phyloP scores from a whole-genome alignment of 2,888 invertebrate species.

The Anodontia alba region DNA sequence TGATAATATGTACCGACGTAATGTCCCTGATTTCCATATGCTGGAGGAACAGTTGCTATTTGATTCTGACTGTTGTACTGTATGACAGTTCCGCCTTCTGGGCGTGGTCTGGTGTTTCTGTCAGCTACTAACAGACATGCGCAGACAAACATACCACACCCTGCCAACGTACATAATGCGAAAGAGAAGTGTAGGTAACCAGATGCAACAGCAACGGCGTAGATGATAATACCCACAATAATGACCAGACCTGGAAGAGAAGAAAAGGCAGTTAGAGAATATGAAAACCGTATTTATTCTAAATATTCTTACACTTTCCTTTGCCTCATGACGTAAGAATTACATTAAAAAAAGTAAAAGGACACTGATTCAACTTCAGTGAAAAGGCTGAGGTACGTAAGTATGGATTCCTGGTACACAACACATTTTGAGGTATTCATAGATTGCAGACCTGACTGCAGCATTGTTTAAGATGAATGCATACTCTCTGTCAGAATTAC shows the following conservation, averaged over 20 bases:
- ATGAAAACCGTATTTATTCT: too few relatives aligned
- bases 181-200: neutral
- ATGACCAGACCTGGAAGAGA: neutral
- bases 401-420: too few relatives aligned
- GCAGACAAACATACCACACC: neutral
- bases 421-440: too few relatives aligned
- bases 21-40: neutral
- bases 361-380: too few relatives aligned
- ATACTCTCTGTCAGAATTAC: too few relatives aligned
- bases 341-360: too few relatives aligned
- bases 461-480: too few relatives aligned
- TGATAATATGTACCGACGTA: neutral
- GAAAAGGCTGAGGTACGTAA: too few relatives aligned
- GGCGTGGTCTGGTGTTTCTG: constrained; percentile 3
- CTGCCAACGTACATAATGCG: neutral
- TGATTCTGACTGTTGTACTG: neutral
- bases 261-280: too few relatives aligned
- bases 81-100: neutral
- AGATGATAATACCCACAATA: neutral
- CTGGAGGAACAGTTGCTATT: neutral
- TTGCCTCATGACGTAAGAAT: too few relatives aligned
- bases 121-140: constrained; percentile 5
- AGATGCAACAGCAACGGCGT: neutral
- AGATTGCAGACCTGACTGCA: too few relatives aligned
- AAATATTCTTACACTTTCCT: too few relatives aligned